Base-by-base conservation (phyloP, 2,888 invertebrate genomes). In the Drosophila quinaria region DNA sequence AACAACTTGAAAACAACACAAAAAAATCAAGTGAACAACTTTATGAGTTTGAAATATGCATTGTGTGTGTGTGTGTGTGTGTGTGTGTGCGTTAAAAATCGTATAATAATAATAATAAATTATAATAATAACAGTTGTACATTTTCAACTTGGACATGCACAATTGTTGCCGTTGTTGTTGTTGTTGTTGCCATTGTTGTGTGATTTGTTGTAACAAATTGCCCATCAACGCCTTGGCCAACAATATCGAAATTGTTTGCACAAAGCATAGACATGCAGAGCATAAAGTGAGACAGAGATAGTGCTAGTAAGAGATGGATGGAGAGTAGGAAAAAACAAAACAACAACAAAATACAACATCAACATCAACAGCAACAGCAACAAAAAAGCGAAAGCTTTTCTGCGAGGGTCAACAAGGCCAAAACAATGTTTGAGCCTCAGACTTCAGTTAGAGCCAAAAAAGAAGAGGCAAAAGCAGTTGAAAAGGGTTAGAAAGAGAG, bases 141-240 rank as follows among this genome's bases (percentile, higher is more conserved):
- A 25, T 77, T 71, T 71, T 41, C 49, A 69, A 47, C 69, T 74
- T 51, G 77, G 68, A 73, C 78, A 77, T 67, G 69, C 52, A 49
- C 67, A 33, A 31, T 63, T 59, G 19, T 59, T 60, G 60, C 10
- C 29, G 25, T 1, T 25, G 25, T 25, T 25, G 35, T 31, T 47
- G n/a, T 63, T 67, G 44, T 58, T 60, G 50, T 15, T 37, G 35
- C 31, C 47, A 17, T 63, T 67, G 44, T 58, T n/a, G n/a, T 60
- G 50, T 19, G 51, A 58, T 39, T 55, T 70, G 71, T 63, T 70
- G 68, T 62, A 70, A 85, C 86, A 85, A 82, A 82, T 85, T 80
- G 86, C 49, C 82, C 80, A 81, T 74, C 82, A 85, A 85, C 82
- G 78, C 80, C 82, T 80, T 50, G 72, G 60, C 69, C 64, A 62